These are phyloP conservation scores for Drosophila repletoides DNA, from an alignment of 1,140 invertebrate species.

Conservation along the genomic window DNA sequence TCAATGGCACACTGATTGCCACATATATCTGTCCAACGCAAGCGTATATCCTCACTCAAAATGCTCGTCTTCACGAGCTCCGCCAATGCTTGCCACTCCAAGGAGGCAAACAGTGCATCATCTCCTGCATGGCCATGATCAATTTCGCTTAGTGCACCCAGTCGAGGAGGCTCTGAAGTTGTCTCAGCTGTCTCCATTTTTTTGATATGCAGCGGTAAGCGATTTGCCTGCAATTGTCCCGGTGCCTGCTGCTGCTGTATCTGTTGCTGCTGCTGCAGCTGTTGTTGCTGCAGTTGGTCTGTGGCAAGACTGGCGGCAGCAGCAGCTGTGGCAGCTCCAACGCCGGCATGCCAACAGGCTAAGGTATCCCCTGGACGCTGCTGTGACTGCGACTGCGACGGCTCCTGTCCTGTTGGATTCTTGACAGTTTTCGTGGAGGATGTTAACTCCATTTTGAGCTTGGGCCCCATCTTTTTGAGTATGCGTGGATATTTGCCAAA, in stretches of 20 bases:
- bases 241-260: conserved; percentile 6
- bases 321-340: conserved; percentile 55
- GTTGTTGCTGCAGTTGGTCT: conserved; percentile 7
- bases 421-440: neutral
- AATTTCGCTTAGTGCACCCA: conserved; percentile 50
- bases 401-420: neutral
- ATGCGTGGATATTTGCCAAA: conserved; percentile 94
- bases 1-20: conserved; percentile 92
- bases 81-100: conserved; percentile 69
- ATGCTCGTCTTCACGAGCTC: conserved; percentile 71
- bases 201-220: conserved; percentile 45
- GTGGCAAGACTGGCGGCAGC: conserved; percentile 32
- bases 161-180: neutral
- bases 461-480: conserved; percentile 84
- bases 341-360: conserved; percentile 52
- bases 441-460: conserved; percentile 61
- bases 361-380: conserved; percentile 23
- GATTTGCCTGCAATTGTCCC: conserved; percentile 14
- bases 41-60: conserved; percentile 49
- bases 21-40: conserved; percentile 87
- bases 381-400: neutral
- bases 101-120: conserved; percentile 48
- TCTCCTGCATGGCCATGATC: conserved; percentile 60
- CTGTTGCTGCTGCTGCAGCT: conserved; percentile 6
- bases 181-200: conserved; percentile 53